Base-by-base conservation (phyloP, 2,797 vertebrate species). In the Xenops minutus region DNA sequence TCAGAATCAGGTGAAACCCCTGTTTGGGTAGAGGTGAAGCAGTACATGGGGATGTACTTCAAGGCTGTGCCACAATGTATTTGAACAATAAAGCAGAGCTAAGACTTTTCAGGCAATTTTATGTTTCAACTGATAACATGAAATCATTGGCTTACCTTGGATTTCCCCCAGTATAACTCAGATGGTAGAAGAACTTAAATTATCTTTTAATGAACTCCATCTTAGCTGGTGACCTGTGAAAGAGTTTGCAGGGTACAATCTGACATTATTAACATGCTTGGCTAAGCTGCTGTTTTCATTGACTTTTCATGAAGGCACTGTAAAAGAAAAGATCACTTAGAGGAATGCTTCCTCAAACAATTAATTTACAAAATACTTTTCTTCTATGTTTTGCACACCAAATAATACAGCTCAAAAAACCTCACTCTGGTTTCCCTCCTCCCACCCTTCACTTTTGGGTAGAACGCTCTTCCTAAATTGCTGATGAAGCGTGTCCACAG, bases 71-170 rank as follows among this genome's bases (percentile, higher is more conserved):
- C 17, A 16, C 48, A 48, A 13, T 8, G 9, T 32, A 2, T 23
- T 41, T 12, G n/a, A 11, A 85, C 41, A 91, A 10, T 17, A 41
- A 76, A 69, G 55, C 15, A 55, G n/a, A 85, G 20, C 61, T 69
- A 81, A 62, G 29, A 69, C 29, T 59, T 32, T 85, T 78, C 20
- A 44, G 36, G 23, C 3, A 62, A 55, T 85, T 85, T 76, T 64
- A 10, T 21, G 18, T 81, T 91, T 75, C 69, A 78, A 69, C 75
- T 85, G 82, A 81, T 84, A 83, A 66, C 27, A 43, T 43, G 59
- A 88, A 91, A 43, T 86, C 77, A 91, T 56, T 49, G 44, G 27
- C 20, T 95, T 93, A 76, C 19, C 12, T 49, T 84, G 85, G 87
- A 93, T 76, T 92, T 90, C 10, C 20, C 41, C 34, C 36, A 55